Evolutionary conservation across 2,888 invertebrate genomes (phyloP).

Genomic region (Drosophila subquinaria): DNA sequence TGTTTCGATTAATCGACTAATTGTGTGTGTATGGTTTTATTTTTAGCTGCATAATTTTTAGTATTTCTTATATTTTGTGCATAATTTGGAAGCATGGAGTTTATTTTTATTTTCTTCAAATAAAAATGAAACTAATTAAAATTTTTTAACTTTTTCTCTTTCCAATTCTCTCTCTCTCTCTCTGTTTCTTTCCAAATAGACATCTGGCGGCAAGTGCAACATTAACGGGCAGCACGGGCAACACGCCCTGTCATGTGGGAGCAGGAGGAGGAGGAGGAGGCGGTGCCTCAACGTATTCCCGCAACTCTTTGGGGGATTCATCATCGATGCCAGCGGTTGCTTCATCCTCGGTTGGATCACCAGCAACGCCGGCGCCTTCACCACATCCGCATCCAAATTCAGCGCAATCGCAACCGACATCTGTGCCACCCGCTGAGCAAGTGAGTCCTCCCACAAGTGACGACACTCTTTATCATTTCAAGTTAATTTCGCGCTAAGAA

Average conservation of each 20-base stretch:
- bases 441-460: conserved; percentile 74
- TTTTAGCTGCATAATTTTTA: conserved; percentile 34
- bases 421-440: conserved; percentile 88
- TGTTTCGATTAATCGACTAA: conserved; percentile 48
- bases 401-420: conserved; percentile 90
- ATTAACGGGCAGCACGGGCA: conserved; percentile 86
- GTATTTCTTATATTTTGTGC: conserved; percentile 34
- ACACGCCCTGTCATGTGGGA: conserved; percentile 57
- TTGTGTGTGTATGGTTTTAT: conserved; percentile 10
- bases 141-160: not conserved
- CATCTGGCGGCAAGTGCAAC: conserved; percentile 85
- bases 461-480: not conserved
- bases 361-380: conserved; percentile 89
- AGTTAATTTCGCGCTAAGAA: not conserved
- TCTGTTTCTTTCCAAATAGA: conserved; percentile 40
- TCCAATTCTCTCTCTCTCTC: conserved; percentile 1
- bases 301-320: conserved; percentile 86
- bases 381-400: conserved; percentile 89
- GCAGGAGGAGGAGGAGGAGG: conserved; percentile 85
- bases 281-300: conserved; percentile 88
- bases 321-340: conserved; percentile 81
- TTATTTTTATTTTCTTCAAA: too few relatives aligned
- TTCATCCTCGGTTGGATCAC: conserved; percentile 87
- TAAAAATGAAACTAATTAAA: conserved; percentile 15
- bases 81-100: conserved; percentile 52